Evolutionary conservation across 1,140 invertebrate species (phyloP).

Genomic region (Oreohelix idahoensis): DNA sequence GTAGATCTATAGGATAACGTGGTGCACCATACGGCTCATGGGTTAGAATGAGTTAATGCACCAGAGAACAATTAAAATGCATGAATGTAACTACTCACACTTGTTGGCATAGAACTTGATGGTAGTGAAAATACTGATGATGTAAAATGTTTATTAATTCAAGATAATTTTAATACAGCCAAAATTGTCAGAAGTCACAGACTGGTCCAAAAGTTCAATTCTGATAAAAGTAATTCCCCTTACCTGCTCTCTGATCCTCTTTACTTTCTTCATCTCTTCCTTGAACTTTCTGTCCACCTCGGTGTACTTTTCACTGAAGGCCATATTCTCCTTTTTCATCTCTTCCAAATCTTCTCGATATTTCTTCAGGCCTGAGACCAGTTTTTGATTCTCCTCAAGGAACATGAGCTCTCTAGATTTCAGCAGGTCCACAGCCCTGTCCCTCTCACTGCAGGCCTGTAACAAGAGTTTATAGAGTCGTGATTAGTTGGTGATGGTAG

Average conservation of each 20-base stretch:
- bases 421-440: neutral
- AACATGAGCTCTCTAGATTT: neutral
- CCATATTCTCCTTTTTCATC: neutral
- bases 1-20: too few species aligned
- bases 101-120: too few species aligned
- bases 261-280: conserved; percentile 7
- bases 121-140: too few species aligned
- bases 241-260: neutral
- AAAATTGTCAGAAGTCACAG: too few species aligned
- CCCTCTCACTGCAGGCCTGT: conserved; percentile 6
- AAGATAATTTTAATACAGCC: too few species aligned
- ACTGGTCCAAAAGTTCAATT: too few species aligned
- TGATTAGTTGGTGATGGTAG: neutral
- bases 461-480: neutral
- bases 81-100: too few species aligned
- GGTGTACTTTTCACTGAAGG: neutral
- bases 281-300: conserved; percentile 13
- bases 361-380: neutral
- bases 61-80: too few species aligned
- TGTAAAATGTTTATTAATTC: too few species aligned
- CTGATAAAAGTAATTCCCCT: neutral
- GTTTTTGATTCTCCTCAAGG: conserved; percentile 13
- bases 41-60: too few species aligned
- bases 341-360: neutral
- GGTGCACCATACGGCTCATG: too few species aligned